A percentile compares a stretch with the other conserved stretches of the same genome.
Evolutionary conservation across 2,888 invertebrate genomes (phyloP).

Genomic region (Trisateles emortualis): DNA sequence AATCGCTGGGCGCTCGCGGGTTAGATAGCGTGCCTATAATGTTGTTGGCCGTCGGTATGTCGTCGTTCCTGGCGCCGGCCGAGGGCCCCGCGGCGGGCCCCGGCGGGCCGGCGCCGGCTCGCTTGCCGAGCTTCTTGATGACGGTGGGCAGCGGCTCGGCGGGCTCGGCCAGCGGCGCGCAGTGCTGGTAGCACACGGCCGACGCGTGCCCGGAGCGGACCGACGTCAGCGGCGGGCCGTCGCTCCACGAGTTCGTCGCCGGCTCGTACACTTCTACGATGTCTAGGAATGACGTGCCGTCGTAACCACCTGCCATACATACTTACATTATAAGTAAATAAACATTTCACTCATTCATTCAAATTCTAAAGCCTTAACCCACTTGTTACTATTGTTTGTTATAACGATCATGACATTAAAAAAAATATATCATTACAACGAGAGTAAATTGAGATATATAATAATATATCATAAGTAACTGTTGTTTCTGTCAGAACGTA

Average conservation of each 20-base stretch:
- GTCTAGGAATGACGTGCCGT: conserved; percentile 93
- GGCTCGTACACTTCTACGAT: conserved; percentile 97
- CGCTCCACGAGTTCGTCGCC: conserved; percentile 90
- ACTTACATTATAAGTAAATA: neutral
- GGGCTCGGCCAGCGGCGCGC: conserved; percentile 75
- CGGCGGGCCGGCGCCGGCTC: conserved; percentile 41
- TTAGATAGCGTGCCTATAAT: conserved; percentile 76
- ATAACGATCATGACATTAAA: too few species aligned
- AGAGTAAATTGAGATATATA: too few species aligned
- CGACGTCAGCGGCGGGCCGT: conserved; percentile 92
- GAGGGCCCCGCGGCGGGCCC: conserved; percentile 26
- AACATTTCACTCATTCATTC: too few species aligned
- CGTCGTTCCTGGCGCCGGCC: conserved; percentile 51
- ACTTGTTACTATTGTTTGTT: too few species aligned
- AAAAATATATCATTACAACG: too few species aligned
- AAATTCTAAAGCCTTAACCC: too few species aligned
- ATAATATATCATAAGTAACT: too few species aligned
- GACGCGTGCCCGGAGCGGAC: conserved; percentile 97
- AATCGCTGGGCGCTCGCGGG: conserved; percentile 51
- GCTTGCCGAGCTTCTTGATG: conserved; percentile 54
- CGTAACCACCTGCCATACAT: conserved; percentile 92
- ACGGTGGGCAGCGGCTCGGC: conserved; percentile 51
- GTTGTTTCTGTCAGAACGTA: too few species aligned
- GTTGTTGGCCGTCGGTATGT: conserved; percentile 73
- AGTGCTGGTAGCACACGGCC: conserved; percentile 94